Conservation (phyloP, 2,113 vertebrate species). For the Thoracochromis brauschi region DNA sequence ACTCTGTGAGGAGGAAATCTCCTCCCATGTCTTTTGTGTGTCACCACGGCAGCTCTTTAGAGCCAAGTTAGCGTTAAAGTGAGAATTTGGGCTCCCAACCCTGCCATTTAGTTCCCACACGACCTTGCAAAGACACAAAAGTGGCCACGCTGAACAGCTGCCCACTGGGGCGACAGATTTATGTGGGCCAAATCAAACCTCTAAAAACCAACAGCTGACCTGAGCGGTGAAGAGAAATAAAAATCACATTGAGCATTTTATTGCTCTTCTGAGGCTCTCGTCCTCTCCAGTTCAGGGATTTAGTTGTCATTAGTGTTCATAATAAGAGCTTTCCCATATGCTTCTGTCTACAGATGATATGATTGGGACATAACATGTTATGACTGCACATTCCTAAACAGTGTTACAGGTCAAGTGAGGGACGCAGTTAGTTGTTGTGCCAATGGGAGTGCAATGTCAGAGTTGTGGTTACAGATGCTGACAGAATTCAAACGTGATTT, state of each 20-base stretch:
- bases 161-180: conserved; percentile 37
- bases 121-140: conserved; percentile 42
- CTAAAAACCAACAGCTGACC: conserved; percentile 59
- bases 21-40: conserved; percentile 50
- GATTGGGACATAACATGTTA: conserved; percentile 62
- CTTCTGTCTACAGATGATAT: conserved; percentile 61
- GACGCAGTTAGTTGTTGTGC: conserved; percentile 4
- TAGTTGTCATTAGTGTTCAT: conserved; percentile 53
- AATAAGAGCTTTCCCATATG: conserved; percentile 62
- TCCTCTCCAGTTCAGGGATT: conserved; percentile 41
- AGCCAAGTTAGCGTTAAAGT: conserved; percentile 38
- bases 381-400: conserved; percentile 60
- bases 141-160: conserved; percentile 36
- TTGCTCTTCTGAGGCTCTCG: conserved; percentile 38
- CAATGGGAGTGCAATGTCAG: neutral
- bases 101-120: conserved; percentile 54
- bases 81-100: conserved; percentile 30
- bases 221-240: conserved; percentile 36
- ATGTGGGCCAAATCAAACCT: conserved; percentile 49
- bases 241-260: conserved; percentile 57
- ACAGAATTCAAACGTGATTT: conserved; percentile 25
- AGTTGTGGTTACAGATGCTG: neutral
- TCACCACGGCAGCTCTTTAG: conserved; percentile 14
- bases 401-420: conserved; percentile 48
- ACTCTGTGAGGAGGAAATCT: conserved; percentile 26